Evolutionary conservation across 2,888 invertebrate species (phyloP).

Genomic region (Desoria tigrina): DNA sequence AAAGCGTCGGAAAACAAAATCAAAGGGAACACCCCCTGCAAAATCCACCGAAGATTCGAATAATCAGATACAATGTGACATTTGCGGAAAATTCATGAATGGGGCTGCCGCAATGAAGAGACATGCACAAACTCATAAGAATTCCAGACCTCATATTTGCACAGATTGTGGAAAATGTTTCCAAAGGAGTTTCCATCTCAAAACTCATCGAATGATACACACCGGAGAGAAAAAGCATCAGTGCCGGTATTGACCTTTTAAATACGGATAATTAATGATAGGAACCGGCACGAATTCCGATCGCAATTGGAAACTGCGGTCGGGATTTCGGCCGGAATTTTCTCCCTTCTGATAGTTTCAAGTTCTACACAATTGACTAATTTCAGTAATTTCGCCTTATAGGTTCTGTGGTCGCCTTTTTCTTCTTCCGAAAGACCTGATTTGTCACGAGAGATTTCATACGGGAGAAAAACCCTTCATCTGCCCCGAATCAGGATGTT

Average conservation of each 20-base stretch:
- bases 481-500: not conserved
- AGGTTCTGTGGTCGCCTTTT: constrained; percentile 44
- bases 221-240: constrained; percentile 44
- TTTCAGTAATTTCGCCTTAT: no score
- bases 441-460: constrained; percentile 11
- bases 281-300: no score
- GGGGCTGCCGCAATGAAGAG: constrained; percentile 32
- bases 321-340: no score
- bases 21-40: no score
- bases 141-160: constrained; percentile 32
- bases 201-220: constrained; percentile 43
- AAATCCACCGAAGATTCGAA: no score
- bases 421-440: constrained; percentile 35
- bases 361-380: no score
- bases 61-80: constrained; percentile 22
- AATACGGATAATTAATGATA: no score
- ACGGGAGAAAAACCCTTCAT: constrained; percentile 13
- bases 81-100: constrained; percentile 43
- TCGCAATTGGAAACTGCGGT: no score
- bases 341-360: no score
- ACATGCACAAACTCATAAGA: constrained; percentile 42
- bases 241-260: no score
- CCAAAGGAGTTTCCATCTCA: constrained; percentile 42
- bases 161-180: constrained; percentile 45
- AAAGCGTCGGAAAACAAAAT: no score